Conservation (phyloP, 2,888 invertebrate genomes). For the Platycheirus albimanus region DNA sequence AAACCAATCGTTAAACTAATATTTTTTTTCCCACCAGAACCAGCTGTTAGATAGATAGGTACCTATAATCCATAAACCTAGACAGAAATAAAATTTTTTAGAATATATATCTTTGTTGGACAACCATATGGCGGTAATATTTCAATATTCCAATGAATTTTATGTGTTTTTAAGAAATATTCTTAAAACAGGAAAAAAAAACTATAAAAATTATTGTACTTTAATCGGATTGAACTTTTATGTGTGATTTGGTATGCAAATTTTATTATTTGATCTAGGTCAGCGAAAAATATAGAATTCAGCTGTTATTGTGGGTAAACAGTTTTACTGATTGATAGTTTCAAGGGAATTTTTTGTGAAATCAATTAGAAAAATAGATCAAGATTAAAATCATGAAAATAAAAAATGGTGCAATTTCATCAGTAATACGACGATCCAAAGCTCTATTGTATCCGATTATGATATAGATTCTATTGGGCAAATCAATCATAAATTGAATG, state of each 20-base stretch:
- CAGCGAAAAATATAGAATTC: background rate
- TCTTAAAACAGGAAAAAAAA: background rate
- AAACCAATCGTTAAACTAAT: conserved; percentile 9
- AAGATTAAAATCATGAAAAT: too few species aligned
- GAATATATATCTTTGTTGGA: conserved; percentile 13
- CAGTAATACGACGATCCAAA: too few species aligned
- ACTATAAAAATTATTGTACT: background rate
- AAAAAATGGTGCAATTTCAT: too few species aligned
- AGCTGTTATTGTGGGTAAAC: background rate
- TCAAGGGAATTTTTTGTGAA: background rate
- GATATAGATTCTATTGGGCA: too few species aligned
- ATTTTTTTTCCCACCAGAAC: conserved; percentile 5
- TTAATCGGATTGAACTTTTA: conserved; percentile 30
- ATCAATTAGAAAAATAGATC: too few species aligned
- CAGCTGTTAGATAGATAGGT: too few species aligned
- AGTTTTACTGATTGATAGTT: background rate
- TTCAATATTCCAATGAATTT: conserved; percentile 37
- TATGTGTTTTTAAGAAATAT: conserved; percentile 13
- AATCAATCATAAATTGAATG: too few species aligned
- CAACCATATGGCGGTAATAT: conserved; percentile 58
- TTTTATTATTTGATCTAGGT: conserved; percentile 8
- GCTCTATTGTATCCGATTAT: too few species aligned
- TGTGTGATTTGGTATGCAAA: background rate
- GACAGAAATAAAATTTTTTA: background rate
- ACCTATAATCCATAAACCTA: background rate